Base-by-base conservation (phyloP, 1,140 invertebrate species). In the Olivierus martensii region DNA sequence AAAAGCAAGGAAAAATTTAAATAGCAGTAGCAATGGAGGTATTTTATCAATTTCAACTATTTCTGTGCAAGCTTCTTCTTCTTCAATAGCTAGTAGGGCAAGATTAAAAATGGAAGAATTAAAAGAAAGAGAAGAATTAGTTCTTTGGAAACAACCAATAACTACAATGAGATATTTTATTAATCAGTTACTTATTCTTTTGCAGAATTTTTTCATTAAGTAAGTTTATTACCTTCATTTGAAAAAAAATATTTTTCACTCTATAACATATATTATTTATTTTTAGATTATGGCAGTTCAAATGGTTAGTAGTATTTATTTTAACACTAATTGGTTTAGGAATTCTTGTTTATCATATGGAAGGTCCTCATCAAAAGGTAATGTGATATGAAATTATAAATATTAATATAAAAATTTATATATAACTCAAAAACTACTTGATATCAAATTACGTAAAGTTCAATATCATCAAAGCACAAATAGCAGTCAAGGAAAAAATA, bases 71-170 rank as follows among this genome's bases (percentile, higher is more conserved):
- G 49, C 48, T 34, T 49, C 46, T 28, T 11, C 55, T 5, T 45
- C 45, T 34, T 38, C 36, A n/a, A 38, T 52, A 9, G 51, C 51
- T 11, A 53, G 15, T 49, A 49, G 53, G 41, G 38, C 45, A 9
- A 53, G 49, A 17, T 37, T 44, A n/a, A 49, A 39, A 47, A 53
- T 54, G 4, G 52, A 42, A 12, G 17, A 15, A 14, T 34, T 43
- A 44, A 59, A 67, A 46, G 73, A 75, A 57, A 57, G 74, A 35
- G 67, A 71, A 63, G 77, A 77, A 62, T 68, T 93, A 58, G 87
- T 92, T 35, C 66, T 96, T 52, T 95, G 89, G 89, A 77, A 82
- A 63, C 78, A 78, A 64, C 91, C 91, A 21, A 63, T 93, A 45
- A 77, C 73, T 54, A 93, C 89, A 11, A 59, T 89, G 37, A 80